These are phyloP conservation scores for Saturnia japonica DNA, from an alignment of 2,888 invertebrate species.

Conservation along the genomic window DNA sequence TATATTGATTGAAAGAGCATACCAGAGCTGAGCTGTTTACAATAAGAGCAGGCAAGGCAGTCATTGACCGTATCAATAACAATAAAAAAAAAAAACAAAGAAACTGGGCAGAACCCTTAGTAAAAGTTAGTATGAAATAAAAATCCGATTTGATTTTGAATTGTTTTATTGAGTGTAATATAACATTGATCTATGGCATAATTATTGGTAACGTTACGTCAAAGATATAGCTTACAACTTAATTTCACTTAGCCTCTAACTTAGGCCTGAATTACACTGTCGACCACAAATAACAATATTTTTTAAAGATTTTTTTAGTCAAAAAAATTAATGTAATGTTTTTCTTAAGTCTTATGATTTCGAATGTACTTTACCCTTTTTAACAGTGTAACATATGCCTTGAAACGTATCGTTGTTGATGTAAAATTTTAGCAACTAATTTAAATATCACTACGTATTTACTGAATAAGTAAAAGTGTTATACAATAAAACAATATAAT, in stretches of 20 bases:
- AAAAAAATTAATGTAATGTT: not conserved
- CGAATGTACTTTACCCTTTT: not conserved
- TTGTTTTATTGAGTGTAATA: conserved; percentile 72
- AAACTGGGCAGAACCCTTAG: no score
- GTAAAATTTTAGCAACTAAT: conserved; percentile 1
- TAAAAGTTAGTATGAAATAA: conserved; percentile 25
- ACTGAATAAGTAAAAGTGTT: not conserved
- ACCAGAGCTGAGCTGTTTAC: no score
- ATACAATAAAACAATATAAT: not conserved
- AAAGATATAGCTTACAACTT: conserved; percentile 46
- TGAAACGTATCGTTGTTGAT: conserved; percentile 10
- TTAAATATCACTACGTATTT: not conserved
- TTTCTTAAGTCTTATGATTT: not conserved
- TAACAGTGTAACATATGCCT: conserved; percentile 22
- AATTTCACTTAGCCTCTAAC: conserved; percentile 62
- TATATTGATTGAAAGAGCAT: no score
- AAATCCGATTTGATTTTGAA: conserved; percentile 42
- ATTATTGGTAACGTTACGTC: conserved; percentile 76
- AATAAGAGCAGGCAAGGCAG: no score
- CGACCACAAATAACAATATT: not conserved
- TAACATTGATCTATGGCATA: conserved; percentile 79
- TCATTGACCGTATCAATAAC: no score
- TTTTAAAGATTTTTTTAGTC: not conserved
- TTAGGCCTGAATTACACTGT: conserved; percentile 28
- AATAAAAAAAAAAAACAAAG: no score